Percentiles rank a stretch among this genome's conserved stretches.
Evolutionary conservation across 53 echinoderm and acorn worm genomes (phyloP).

Genomic region (Arbacia lixula): DNA sequence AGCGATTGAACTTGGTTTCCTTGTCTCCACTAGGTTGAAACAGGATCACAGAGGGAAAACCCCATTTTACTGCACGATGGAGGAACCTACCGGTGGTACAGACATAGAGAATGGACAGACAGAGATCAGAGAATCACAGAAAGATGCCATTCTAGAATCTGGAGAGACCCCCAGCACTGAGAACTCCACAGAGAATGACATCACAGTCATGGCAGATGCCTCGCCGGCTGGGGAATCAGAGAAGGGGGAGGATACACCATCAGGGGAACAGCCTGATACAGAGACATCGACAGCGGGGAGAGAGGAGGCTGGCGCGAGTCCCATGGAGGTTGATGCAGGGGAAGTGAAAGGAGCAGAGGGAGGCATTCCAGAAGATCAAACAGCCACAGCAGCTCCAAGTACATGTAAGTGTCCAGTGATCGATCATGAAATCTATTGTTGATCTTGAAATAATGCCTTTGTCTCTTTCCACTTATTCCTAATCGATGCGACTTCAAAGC

Average conservation of each 20-base stretch:
- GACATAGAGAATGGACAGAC: not conserved
- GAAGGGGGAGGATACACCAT: constrained; percentile 25
- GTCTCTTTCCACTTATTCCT: too few relatives aligned
- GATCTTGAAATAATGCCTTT: too few relatives aligned
- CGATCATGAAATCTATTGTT: too few relatives aligned
- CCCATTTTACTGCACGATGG: constrained; percentile 17
- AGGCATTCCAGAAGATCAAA: constrained; percentile 24
- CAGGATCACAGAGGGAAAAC: too few relatives aligned
- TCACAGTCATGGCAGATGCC: constrained; percentile 14
- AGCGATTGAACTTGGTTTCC: too few relatives aligned
- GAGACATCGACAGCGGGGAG: not conserved
- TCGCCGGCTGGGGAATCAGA: not conserved
- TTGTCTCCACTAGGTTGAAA: too few relatives aligned
- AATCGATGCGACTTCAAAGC: too few relatives aligned
- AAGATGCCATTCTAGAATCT: not conserved
- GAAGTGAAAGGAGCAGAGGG: constrained; percentile 52
- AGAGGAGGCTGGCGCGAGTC: not conserved
- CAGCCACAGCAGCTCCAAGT: constrained; percentile 10
- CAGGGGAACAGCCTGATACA: constrained; percentile 21
- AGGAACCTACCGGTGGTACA: not conserved
- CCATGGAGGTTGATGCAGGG: not conserved
- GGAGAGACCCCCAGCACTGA: constrained; percentile 32
- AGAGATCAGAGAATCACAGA: not conserved
- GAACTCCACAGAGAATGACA: constrained; percentile 30
- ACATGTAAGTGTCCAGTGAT: constrained; percentile 14